Percentiles rank a stretch among this genome's conserved stretches.
Evolutionary conservation across 2,797 vertebrate species (phyloP).

Genomic region (Loris lydekkerianus): DNA sequence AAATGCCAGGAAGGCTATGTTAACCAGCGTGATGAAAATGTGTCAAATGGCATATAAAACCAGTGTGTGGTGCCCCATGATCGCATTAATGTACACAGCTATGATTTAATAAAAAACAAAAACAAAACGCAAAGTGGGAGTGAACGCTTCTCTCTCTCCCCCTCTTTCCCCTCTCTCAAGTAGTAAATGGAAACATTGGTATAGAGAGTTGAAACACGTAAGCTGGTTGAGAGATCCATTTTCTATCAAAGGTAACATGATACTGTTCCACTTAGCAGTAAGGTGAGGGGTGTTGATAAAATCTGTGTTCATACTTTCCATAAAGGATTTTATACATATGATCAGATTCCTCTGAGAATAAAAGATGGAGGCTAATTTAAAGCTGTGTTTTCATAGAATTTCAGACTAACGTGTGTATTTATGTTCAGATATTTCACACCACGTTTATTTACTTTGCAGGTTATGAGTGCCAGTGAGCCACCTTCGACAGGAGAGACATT

Average conservation of each 20-base stretch:
- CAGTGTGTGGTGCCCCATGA: too few species aligned
- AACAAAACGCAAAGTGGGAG: too few species aligned
- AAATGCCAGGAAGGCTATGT: too few species aligned
- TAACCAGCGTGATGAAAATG: too few species aligned
- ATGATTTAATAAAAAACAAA: too few species aligned
- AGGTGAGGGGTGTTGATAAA: background rate
- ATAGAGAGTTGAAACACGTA: background rate
- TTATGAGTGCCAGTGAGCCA: constrained; percentile 74
- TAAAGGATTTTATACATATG: background rate
- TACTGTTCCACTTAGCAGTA: background rate
- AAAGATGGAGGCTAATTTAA: background rate
- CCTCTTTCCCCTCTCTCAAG: background rate
- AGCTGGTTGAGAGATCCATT: background rate
- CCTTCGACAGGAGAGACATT: background rate
- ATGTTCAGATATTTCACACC: constrained; percentile 66
- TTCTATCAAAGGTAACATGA: background rate
- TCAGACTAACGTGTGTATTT: background rate
- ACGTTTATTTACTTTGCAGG: constrained; percentile 81
- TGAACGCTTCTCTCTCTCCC: background rate
- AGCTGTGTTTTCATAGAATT: background rate
- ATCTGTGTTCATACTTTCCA: background rate
- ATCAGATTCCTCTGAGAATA: background rate
- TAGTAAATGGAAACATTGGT: background rate
- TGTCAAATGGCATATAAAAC: too few species aligned
- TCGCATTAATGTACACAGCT: too few species aligned